A percentile compares a stretch with the other conserved stretches of the same genome.
Conservation (phyloP, 2,113 vertebrate genomes). For the Chaenogobius annularis region DNA sequence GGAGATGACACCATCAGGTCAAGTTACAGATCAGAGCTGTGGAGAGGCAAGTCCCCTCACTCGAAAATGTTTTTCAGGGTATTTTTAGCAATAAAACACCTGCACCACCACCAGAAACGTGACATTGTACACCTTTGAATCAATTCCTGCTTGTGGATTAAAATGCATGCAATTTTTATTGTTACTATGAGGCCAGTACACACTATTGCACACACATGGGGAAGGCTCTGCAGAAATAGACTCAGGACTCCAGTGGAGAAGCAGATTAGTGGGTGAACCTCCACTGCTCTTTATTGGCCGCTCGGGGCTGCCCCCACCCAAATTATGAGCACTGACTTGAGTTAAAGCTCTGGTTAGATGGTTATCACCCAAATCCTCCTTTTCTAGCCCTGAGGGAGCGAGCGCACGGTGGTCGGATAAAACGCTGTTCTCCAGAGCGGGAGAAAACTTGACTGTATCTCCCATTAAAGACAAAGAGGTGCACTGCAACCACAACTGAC, state of each 20-base stretch:
- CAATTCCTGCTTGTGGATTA: background rate
- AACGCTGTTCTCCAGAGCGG: conserved; percentile 36
- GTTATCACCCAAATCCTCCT: conserved; percentile 59
- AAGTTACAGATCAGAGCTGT: too few species aligned
- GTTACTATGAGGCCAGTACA: background rate
- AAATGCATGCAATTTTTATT: background rate
- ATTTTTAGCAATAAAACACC: too few species aligned
- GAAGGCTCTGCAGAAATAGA: conserved; percentile 5
- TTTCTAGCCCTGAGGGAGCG: conserved; percentile 39
- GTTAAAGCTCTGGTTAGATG: conserved; percentile 37
- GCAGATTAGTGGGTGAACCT: conserved; percentile 12
- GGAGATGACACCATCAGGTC: too few species aligned
- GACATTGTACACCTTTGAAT: background rate
- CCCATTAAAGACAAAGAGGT: conserved; percentile 28
- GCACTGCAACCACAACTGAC: background rate
- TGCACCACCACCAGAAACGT: too few species aligned
- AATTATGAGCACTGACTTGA: conserved; percentile 49
- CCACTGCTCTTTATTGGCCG: background rate
- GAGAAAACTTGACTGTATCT: conserved; percentile 15
- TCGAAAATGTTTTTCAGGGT: too few species aligned
- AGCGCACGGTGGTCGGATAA: conserved; percentile 37
- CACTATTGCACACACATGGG: background rate
- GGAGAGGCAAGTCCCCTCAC: too few species aligned
- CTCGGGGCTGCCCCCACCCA: conserved; percentile 40
- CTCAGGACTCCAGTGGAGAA: background rate